Evolutionary conservation across 1,140 invertebrate genomes (phyloP).

Genomic region (Myzus persicae): DNA sequence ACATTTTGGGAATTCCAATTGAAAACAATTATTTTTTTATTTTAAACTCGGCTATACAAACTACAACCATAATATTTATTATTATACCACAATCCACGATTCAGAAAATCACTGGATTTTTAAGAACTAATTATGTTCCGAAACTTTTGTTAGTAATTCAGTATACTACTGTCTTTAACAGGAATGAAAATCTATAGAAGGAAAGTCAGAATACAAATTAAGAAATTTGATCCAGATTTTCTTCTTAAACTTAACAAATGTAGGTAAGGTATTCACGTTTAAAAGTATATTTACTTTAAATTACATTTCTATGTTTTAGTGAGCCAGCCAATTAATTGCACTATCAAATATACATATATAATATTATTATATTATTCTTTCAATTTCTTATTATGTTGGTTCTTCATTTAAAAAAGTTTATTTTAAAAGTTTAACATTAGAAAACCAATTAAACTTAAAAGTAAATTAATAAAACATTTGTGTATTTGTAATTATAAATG

Average conservation of each 20-base stretch:
- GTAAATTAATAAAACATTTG: neutral
- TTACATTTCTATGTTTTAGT: neutral
- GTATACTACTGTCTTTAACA: neutral
- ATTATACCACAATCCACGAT: neutral
- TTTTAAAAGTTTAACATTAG: neutral
- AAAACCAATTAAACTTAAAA: neutral
- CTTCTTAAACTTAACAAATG: neutral
- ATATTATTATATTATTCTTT: neutral
- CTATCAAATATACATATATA: neutral
- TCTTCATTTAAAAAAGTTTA: neutral
- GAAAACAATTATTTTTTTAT: neutral
- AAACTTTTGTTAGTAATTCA: neutral
- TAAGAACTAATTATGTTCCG: neutral
- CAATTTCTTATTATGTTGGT: neutral
- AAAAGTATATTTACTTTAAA: neutral
- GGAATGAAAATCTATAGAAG: neutral
- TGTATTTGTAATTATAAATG: neutral
- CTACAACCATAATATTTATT: neutral
- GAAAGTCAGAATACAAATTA: neutral
- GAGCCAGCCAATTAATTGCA: neutral
- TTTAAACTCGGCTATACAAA: neutral
- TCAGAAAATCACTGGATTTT: neutral
- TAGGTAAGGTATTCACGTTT: neutral
- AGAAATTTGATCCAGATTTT: neutral
- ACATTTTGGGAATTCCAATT: too few species aligned